Conservation (phyloP, 2,797 vertebrate species). For the Ispidina picta region DNA sequence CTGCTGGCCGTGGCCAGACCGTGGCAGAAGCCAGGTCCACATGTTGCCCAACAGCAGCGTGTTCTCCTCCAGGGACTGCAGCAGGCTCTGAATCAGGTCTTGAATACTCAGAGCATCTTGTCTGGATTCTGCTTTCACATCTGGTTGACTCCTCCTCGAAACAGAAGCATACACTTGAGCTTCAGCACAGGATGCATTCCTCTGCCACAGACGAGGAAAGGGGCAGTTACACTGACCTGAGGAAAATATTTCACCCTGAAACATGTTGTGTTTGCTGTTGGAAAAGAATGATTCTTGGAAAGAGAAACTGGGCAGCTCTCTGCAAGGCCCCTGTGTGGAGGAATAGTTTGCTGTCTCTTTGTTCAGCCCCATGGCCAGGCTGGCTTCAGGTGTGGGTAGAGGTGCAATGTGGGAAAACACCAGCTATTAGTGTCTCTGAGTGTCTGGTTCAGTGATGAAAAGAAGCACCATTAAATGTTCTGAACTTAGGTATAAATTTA, state of each 20-base stretch:
- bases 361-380: accelerated
- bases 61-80: not conserved
- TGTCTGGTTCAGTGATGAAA: not conserved
- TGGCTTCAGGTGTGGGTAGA: not conserved
- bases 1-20: not conserved
- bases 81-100: not conserved
- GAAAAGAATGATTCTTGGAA: not conserved
- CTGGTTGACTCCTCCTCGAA: not conserved
- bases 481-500: constrained; percentile 1
- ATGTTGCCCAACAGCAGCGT: not conserved
- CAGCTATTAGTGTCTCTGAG: not conserved
- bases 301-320: not conserved
- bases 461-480: not conserved
- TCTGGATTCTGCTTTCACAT: not conserved
- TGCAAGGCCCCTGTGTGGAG: not conserved
- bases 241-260: not conserved
- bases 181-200: not conserved
- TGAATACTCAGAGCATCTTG: not conserved
- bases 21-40: not conserved
- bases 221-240: not conserved
- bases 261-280: not conserved
- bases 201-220: accelerated
- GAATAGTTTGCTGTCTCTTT: not conserved
- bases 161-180: not conserved
- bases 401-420: not conserved